Base-by-base conservation (phyloP, 2,888 invertebrate species). In the Entomobrya multifasciata region DNA sequence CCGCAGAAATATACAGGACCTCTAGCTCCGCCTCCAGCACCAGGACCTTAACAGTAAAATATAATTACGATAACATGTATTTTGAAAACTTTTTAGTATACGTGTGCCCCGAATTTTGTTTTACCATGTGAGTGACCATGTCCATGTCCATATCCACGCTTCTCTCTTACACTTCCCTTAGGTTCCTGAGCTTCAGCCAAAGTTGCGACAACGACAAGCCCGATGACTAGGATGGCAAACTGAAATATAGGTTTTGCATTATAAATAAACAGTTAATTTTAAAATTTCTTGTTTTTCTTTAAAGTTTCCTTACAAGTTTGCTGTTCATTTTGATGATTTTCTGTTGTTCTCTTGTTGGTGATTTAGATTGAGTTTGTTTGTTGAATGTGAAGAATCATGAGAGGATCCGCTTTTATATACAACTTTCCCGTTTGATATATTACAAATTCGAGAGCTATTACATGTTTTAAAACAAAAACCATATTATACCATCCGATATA, bases 11-110 rank as follows among this genome's bases (percentile, higher is more conserved):
- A 85, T 22, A 85, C 47, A 36, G 85, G 85, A 13, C 85, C 91
- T 96, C 91, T 92, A 96, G 95, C 0, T 95, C 94, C 20, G 96
- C 92, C 90, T 94, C 94, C 55, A 96, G 94, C 49, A 94, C 94
- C 92, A 96, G 95, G 92, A 95, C 94, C 36, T 65, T 5, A 22
- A 47, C 25, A 41, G 8, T 36, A 36, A 41, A 62, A 3, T 25
- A 17, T 36, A 36, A 36, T 6, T 36, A 6, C 4, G 13, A 25
- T 41, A 20, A 41, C 57, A 60, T 25, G 17, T 15, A 36, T 20
- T 30, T 30, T 17, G 22, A 27, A n/a, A n/a, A n/a, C n/a, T n/a
- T n/a, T n/a, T n/a, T n/a, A n/a, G n/a, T n/a, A n/a, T n/a, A n/a
- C n/a, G n/a, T n/a, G n/a, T n/a, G n/a, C n/a, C n/a, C n/a, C n/a